Conservation (phyloP, 2,797 vertebrate species). For the Acanthiza pusilla region DNA sequence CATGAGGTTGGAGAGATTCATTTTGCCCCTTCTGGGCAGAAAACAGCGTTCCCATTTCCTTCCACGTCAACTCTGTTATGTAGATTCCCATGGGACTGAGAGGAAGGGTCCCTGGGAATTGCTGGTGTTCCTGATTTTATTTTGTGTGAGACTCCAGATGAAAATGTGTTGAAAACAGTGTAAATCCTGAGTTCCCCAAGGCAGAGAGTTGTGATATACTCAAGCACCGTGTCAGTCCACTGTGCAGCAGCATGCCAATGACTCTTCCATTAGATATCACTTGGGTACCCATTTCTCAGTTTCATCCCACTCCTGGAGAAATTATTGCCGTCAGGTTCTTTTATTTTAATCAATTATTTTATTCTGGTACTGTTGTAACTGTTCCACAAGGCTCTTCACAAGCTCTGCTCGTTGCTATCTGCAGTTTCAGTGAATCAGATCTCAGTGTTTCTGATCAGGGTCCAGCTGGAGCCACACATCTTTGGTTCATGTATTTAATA, state of each 20-base stretch:
- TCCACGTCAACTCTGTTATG: not conserved
- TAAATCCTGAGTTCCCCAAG: not conserved
- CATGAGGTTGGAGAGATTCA: not conserved
- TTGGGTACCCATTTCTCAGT: not conserved
- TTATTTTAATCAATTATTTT: not conserved
- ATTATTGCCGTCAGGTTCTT: not conserved
- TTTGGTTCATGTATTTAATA: constrained; percentile 73
- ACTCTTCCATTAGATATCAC: not conserved
- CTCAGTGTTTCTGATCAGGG: constrained; percentile 55
- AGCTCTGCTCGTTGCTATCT: not conserved
- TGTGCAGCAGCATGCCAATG: not conserved
- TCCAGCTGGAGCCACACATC: constrained; percentile 55
- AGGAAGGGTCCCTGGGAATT: not conserved
- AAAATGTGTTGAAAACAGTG: not conserved
- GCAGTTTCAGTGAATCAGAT: not conserved
- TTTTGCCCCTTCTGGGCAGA: not conserved
- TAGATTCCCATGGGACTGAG: not conserved
- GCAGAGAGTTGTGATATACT: not conserved
- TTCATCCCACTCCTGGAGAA: not conserved
- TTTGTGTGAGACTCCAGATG: not conserved
- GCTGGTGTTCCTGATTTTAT: not conserved
- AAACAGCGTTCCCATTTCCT: not conserved
- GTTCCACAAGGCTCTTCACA: not conserved
- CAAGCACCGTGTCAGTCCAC: not conserved
- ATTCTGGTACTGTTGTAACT: not conserved